These are phyloP conservation scores for Panzeria rudis DNA, from an alignment of 2,888 invertebrate species.

Conservation along the genomic window DNA sequence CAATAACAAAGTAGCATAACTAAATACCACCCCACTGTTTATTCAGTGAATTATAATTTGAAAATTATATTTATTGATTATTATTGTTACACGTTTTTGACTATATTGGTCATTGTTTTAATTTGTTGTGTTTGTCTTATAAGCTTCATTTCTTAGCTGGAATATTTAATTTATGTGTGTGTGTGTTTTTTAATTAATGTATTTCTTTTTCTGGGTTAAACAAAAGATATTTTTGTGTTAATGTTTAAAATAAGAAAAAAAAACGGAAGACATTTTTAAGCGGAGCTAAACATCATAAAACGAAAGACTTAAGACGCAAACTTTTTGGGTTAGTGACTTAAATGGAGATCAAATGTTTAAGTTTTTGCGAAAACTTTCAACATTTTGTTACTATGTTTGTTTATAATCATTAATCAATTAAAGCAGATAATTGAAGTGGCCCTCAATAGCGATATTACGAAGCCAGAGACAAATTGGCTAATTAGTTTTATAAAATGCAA, in stretches of 20 bases:
- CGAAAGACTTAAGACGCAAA: constrained; percentile 78
- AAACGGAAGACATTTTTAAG: constrained; percentile 7
- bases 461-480: background rate
- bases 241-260: background rate
- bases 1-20: constrained; percentile 43
- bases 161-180: background rate
- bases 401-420: background rate
- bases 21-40: constrained; percentile 22
- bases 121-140: constrained; percentile 38
- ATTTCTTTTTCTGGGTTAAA: constrained; percentile 2
- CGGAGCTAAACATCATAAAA: constrained; percentile 47
- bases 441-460: background rate
- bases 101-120: constrained; percentile 52
- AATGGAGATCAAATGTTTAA: background rate
- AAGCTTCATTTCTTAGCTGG: background rate
- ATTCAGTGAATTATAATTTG: constrained; percentile 28
- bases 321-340: constrained; percentile 59
- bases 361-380: background rate
- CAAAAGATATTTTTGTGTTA: constrained; percentile 4
- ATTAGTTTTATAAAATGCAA: no score
- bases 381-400: background rate
- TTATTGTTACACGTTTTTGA: constrained; percentile 6
- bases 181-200: constrained; percentile 2
- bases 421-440: background rate
- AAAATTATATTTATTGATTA: constrained; percentile 48